Base-by-base conservation (phyloP, 2,113 vertebrate genomes). In the Illadopsis cleaveri region DNA sequence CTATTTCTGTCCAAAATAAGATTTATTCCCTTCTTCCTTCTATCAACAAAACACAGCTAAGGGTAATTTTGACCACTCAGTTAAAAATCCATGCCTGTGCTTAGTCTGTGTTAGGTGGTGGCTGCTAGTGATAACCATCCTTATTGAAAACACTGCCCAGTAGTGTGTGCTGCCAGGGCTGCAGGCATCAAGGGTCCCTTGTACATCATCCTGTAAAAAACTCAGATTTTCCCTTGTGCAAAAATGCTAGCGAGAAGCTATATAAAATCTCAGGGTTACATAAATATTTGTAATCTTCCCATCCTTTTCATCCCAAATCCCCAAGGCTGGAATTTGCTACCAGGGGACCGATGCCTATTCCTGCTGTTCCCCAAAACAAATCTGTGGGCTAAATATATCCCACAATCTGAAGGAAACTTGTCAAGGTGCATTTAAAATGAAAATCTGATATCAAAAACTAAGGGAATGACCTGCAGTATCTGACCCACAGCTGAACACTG, bases 371-470 rank as follows among this genome's bases (percentile, higher is more conserved):
- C 58, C 14, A 82, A 87, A 96, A 92, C 73, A 89, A 61, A 76
- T 47, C 56, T 50, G 15, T 53, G n/a, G 3, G 15, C 85, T 95
- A 94, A 92, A 91, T 77, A 45, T 68, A 85, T 66, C 68, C 12
- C 66, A 51, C 9, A 12, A n/a, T 54, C 70, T 85, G 66, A 93
- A 95, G 47, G 56, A 92, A 95, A 86, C 35, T 35, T 94, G 62
- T 91, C 70, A 91, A 80, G 73, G 75, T 82, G 38, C 58, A 92
- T 89, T 95, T 89, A 47, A 79, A 70, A 84, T 66, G 24, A 27
- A 65, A 82, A 18, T 24, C 60, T 83, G 61, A 61, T 80, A 66
- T 12, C 0, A 3, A 84, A 44, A 82, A 37, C n/a, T 79, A 75
- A 73, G 64, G 33, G n/a, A 73, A 22, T 0, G 12, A 28, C 45